Conservation (phyloP, 1,140 invertebrate genomes). For the Apis mellifera region DNA sequence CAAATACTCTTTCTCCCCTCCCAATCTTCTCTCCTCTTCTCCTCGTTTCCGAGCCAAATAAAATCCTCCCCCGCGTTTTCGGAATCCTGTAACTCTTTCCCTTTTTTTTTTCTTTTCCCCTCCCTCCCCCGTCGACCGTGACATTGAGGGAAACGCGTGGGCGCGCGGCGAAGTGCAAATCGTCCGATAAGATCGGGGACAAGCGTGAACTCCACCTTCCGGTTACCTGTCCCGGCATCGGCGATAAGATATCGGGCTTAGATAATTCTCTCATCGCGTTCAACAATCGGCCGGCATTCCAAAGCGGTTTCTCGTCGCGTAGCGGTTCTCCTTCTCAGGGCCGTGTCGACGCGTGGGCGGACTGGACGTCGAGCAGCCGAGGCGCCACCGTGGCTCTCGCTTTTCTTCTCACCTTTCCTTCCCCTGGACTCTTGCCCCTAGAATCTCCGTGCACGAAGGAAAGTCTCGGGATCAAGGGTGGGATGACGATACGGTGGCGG, state of each 20-base stretch:
- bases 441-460: neutral
- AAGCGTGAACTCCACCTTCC: conserved; percentile 54
- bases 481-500: neutral
- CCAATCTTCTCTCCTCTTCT: too few relatives aligned
- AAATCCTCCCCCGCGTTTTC: neutral
- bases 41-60: too few relatives aligned
- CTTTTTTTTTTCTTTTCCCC: neutral
- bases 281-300: conserved; percentile 44
- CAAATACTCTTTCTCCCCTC: too few relatives aligned
- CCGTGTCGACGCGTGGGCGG: conserved; percentile 30
- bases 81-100: neutral
- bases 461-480: neutral
- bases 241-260: conserved; percentile 61
- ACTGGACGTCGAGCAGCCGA: conserved; percentile 38
- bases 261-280: conserved; percentile 59
- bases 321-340: conserved; percentile 60
- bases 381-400: conserved; percentile 32
- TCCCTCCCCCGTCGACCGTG: conserved; percentile 20
- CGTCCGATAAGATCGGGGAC: conserved; percentile 53
- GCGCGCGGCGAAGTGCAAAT: conserved; percentile 39
- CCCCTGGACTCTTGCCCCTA: neutral
- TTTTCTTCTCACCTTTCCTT: neutral
- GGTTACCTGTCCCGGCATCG: conserved; percentile 44
- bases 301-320: conserved; percentile 28
- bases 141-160: conserved; percentile 34